These are phyloP conservation scores for Lutjanus erythropterus DNA, from an alignment of 2,113 vertebrate genomes.

Conservation along the genomic window DNA sequence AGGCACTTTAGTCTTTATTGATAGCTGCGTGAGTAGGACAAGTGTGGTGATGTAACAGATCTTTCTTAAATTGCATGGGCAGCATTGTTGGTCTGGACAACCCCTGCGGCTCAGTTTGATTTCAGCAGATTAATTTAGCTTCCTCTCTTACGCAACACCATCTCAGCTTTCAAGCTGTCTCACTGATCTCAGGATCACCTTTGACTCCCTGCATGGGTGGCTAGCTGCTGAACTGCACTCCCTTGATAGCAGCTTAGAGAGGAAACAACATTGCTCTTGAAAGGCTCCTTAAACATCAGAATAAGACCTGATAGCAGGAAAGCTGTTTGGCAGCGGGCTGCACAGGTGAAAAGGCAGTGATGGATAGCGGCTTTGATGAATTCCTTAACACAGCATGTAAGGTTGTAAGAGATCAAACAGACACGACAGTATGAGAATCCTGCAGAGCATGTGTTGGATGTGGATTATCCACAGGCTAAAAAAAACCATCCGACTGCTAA, in stretches of 20 bases:
- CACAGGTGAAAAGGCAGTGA: not conserved
- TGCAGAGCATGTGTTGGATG: conserved; percentile 48
- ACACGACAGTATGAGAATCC: conserved; percentile 34
- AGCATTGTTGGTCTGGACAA: conserved; percentile 76
- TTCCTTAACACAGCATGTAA: conserved; percentile 29
- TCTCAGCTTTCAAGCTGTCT: conserved; percentile 76
- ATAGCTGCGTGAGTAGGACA: conserved; percentile 64
- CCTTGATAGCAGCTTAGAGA: conserved; percentile 60
- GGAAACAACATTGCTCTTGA: conserved; percentile 49
- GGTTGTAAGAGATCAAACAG: conserved; percentile 38
- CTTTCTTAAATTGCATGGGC: conserved; percentile 74
- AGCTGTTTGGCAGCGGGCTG: conserved; percentile 20
- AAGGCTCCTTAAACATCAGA: conserved; percentile 62
- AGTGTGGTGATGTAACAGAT: conserved; percentile 76
- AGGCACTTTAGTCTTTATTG: conserved; percentile 67
- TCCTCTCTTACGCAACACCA: conserved; percentile 75
- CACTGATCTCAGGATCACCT: conserved; percentile 73
- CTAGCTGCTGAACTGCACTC: conserved; percentile 66
- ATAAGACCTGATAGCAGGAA: conserved; percentile 44
- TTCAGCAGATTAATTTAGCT: conserved; percentile 80
- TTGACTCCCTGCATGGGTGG: conserved; percentile 78
- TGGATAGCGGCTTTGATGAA: conserved; percentile 33
- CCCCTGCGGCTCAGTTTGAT: conserved; percentile 76
- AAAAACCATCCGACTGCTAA: conserved; percentile 12
- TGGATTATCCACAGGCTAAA: conserved; percentile 38